Conservation (phyloP, 2,888 invertebrate genomes). For the Pandemis heparana region DNA sequence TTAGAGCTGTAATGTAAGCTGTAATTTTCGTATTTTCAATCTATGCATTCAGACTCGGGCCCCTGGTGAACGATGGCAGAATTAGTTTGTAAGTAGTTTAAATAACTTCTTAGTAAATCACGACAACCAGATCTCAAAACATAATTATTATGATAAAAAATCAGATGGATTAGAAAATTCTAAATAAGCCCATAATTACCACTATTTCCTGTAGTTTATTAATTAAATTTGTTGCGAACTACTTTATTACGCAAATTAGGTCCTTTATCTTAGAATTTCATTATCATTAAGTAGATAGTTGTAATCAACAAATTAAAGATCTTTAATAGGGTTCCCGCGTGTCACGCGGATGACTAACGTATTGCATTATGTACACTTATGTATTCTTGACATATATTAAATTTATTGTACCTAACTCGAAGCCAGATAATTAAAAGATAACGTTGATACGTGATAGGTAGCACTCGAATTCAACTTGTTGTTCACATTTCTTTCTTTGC, state of each 20-base stretch:
- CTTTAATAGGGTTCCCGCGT: neutral
- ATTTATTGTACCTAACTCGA: neutral
- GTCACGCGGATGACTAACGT: neutral
- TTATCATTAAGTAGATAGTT: neutral
- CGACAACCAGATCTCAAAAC: no score
- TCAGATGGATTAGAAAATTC: neutral
- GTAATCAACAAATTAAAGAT: no score
- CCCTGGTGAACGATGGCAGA: no score
- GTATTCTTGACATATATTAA: conserved; percentile 5
- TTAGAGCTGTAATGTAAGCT: no score
- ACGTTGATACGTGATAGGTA: neutral
- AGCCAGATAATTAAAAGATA: conserved; percentile 4
- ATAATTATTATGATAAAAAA: neutral
- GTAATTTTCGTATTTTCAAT: no score
- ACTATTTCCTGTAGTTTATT: neutral
- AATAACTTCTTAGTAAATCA: no score
- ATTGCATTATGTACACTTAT: neutral
- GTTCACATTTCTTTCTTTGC: neutral
- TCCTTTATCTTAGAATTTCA: neutral
- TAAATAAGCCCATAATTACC: neutral
- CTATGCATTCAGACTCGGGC: no score
- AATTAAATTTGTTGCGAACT: neutral
- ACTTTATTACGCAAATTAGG: conserved; percentile 1
- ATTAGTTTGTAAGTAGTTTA: no score
- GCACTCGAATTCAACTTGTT: neutral